Evolutionary conservation across 2,797 vertebrate genomes (phyloP), one percentile per base, ranked within the genome.

Genomic region (Hirundo rustica): DNA sequence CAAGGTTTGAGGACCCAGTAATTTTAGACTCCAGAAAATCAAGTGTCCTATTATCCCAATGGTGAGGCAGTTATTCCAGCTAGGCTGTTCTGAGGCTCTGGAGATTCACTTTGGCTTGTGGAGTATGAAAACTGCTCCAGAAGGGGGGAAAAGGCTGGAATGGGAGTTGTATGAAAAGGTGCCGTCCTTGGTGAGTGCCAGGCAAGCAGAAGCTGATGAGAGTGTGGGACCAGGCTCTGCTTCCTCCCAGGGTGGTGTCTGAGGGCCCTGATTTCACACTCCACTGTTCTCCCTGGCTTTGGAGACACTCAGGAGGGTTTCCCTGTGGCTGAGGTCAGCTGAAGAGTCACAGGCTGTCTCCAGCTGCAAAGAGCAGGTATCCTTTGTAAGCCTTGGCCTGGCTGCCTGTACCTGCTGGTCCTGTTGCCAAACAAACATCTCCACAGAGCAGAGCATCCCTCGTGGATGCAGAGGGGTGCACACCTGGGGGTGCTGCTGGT

Each of bases 231-330:
- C n/a, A 11, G 18, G 42, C 54, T 75, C 53, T 9, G 54, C 19
- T 27, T 9, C 62, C 38, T 55, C 50, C 10, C 20, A 3, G 1
- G 13, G 23, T 5, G 44, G 16, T 2, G 4, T 27, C 40, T 1
- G 2, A 44, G 15, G 23, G 26, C 15, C 44, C 21, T 58, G 61
- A 44, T 44, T 36, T 72, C 17, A 2, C 9, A 29, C 26, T 16
- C 21, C 18, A 1, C 25, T 40, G 7, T 5, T 75, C 36, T 55
- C 54, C 9, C 0, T 5, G 16, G 32, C 42, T 79, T 45, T 74
- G 71, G 83, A 50, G 27, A 6, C 53, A 4, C 42, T 53, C 12
- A 15, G 50, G 16, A 60, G n/a, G 36, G 32, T 29, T 88, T 73
- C 7, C 15, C 29, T 36, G 40, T 60, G 1, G 1, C 57, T 44